These are phyloP conservation scores for Dipodomys spectabilis DNA, from an alignment of 2,113 vertebrate species.

Conservation along the genomic window DNA sequence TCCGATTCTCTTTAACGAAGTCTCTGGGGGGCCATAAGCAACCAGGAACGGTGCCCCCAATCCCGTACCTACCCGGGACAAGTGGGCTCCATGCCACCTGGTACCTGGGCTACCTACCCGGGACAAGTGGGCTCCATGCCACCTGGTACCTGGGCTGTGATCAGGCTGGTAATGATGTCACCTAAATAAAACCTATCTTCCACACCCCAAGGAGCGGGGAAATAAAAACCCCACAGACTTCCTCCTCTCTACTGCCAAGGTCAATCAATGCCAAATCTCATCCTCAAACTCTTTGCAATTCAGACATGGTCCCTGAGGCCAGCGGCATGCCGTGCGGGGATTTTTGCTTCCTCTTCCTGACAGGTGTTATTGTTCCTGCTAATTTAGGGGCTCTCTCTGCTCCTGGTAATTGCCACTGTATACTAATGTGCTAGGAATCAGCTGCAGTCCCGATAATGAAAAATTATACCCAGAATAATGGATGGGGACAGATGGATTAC, in stretches of 20 bases:
- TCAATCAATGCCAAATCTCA: background rate
- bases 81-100: rapidly evolving
- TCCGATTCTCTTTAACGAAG: rapidly evolving
- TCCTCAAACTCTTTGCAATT: background rate
- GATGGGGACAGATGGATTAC: slow-evolving; percentile 74
- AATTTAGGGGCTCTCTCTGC: slow-evolving; percentile 68
- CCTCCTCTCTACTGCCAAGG: slow-evolving; percentile 34
- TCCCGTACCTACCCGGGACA: background rate
- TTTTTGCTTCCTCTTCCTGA: background rate
- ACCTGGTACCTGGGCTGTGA: background rate
- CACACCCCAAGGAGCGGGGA: background rate
- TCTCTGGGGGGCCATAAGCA: background rate
- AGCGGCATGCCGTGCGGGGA: background rate
- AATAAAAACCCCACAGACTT: too few relatives aligned
- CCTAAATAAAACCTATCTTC: rapidly evolving
- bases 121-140: rapidly evolving
- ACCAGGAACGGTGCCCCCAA: background rate
- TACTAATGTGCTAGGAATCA: slow-evolving; percentile 68
- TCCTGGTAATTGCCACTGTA: slow-evolving; percentile 70
- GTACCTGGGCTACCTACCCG: too few relatives aligned
- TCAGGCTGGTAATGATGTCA: rapidly evolving
- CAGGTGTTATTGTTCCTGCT: slow-evolving; percentile 65
- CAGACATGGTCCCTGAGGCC: background rate
- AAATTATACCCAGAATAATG: slow-evolving; percentile 69
- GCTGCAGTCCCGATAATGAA: slow-evolving; percentile 70